phyloP scores from a whole-genome alignment of 2,888 invertebrate genomes.

The Mimas tiliae region DNA sequence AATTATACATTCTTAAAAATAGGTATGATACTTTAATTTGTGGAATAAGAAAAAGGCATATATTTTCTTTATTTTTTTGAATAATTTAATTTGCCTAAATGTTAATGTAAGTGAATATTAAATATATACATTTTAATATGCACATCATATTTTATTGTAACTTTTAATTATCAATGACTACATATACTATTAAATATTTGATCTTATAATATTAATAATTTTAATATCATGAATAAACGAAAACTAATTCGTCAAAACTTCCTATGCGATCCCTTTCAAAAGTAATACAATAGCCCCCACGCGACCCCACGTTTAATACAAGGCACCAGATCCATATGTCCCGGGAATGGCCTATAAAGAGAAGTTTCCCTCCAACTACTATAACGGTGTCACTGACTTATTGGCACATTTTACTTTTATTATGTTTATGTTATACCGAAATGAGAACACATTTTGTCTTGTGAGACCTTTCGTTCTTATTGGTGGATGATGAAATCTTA shows the following conservation, averaged over 20 bases:
- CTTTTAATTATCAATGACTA: too few relatives aligned
- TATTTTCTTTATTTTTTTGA: too few relatives aligned
- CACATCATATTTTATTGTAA: too few relatives aligned
- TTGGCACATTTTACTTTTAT: conserved; percentile 19
- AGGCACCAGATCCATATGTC: not conserved
- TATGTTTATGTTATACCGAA: not conserved
- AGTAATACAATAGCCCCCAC: not conserved
- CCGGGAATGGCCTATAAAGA: conserved; percentile 4
- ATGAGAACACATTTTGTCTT: not conserved
- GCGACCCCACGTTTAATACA: not conserved
- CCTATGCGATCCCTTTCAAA: not conserved
- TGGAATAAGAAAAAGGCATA: too few relatives aligned
- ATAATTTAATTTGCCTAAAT: too few relatives aligned
- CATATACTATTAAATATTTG: too few relatives aligned
- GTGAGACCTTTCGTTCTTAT: not conserved
- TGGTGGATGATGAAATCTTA: not conserved
- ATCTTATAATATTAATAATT: too few relatives aligned
- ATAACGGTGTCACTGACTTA: conserved; percentile 11
- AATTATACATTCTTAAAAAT: too few relatives aligned
- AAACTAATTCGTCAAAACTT: not conserved
- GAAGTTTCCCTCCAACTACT: not conserved
- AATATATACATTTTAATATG: too few relatives aligned
- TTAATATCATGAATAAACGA: too few relatives aligned
- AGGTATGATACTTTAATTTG: too few relatives aligned
- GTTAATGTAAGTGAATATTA: too few relatives aligned